These are phyloP conservation scores for Dusona sp. DNA, from an alignment of 2,888 invertebrate species.

Conservation along the genomic window DNA sequence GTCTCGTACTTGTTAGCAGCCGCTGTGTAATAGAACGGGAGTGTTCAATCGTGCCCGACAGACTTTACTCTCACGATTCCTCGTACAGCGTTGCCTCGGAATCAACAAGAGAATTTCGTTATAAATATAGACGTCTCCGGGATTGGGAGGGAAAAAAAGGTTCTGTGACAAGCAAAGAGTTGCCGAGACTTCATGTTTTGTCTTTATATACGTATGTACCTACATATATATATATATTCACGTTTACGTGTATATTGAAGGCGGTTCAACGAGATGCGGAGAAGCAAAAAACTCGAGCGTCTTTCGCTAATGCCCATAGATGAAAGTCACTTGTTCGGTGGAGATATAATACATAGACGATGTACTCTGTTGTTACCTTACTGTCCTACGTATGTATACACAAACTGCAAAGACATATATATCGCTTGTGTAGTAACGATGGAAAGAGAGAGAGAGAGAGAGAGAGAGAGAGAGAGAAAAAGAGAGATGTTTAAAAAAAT, in stretches of 20 bases:
- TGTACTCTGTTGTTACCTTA: constrained; percentile 53
- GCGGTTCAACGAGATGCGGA: constrained; percentile 27
- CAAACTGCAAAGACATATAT: neutral
- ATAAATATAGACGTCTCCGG: constrained; percentile 63
- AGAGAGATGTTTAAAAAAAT: constrained; percentile 55
- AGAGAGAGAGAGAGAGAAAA: neutral
- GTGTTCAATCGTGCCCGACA: constrained; percentile 56
- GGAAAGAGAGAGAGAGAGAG: neutral
- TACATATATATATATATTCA: constrained; percentile 5
- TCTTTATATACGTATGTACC: constrained; percentile 18
- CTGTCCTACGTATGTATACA: constrained; percentile 23
- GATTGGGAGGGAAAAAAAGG: constrained; percentile 43
- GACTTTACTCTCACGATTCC: constrained; percentile 50
- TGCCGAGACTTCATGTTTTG: constrained; percentile 52
- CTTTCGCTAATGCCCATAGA: constrained; percentile 76
- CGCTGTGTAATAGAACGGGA: constrained; percentile 40
- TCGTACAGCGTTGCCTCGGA: neutral
- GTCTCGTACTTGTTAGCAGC: constrained; percentile 43
- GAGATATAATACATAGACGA: constrained; percentile 68
- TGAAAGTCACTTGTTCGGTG: constrained; percentile 73
- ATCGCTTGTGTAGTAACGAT: constrained; percentile 40
- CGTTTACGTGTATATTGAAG: constrained; percentile 18
- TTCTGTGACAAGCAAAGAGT: constrained; percentile 47
- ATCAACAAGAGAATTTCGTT: constrained; percentile 56
- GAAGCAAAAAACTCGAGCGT: constrained; percentile 69